These are phyloP conservation scores for Phyllopteryx taeniolatus DNA, from an alignment of 2,113 vertebrate genomes.

Conservation along the genomic window DNA sequence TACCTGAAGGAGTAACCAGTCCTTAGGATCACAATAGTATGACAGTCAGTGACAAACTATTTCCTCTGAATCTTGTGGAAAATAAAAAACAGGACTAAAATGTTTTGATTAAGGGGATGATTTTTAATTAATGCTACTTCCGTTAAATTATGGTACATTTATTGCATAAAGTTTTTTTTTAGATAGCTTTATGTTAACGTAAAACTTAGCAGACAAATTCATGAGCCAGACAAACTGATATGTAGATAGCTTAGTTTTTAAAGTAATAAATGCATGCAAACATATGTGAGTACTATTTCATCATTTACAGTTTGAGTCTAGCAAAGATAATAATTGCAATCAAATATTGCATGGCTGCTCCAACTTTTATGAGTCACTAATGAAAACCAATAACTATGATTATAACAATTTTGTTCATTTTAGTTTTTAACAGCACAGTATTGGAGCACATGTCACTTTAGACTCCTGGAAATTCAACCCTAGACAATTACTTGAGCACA, in stretches of 20 bases:
- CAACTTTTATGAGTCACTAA: neutral
- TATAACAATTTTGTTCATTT: neutral
- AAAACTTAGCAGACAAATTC: neutral
- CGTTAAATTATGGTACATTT: neutral
- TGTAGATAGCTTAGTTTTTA: neutral
- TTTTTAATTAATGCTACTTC: neutral
- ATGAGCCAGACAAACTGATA: neutral
- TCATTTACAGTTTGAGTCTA: neutral
- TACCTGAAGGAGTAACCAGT: neutral
- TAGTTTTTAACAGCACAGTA: neutral
- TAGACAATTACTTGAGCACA: neutral
- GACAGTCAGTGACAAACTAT: neutral
- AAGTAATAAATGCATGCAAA: neutral
- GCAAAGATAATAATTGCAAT: neutral
- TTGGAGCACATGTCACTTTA: neutral
- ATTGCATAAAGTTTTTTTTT: neutral
- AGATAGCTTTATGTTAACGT: too few species aligned
- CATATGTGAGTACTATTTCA: neutral
- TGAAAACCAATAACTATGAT: neutral
- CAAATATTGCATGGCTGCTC: neutral
- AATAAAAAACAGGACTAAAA: neutral
- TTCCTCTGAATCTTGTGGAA: neutral
- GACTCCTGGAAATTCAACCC: neutral
- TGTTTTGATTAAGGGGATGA: neutral
- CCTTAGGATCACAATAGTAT: neutral